A percentile compares a stretch with the other conserved stretches of the same genome.
Conservation (phyloP, 2,797 vertebrate genomes). For the Enteromius thamalakanensis region DNA sequence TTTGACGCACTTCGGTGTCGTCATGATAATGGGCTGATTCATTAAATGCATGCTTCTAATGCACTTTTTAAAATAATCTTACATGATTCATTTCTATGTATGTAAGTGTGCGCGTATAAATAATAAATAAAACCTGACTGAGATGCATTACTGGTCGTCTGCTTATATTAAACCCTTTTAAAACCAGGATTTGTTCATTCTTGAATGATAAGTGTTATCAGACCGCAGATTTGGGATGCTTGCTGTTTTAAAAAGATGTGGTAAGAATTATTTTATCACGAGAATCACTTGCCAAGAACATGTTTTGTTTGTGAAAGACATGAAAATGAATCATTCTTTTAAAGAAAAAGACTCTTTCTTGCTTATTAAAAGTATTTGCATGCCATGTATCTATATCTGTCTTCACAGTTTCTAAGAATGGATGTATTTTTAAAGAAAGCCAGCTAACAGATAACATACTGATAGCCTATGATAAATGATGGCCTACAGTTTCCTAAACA, state of each 20-base stretch:
- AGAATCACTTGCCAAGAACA: neutral
- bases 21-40: too few relatives aligned
- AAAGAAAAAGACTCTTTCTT: neutral
- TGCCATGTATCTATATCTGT: too few relatives aligned
- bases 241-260: neutral
- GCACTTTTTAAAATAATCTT: too few relatives aligned
- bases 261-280: neutral
- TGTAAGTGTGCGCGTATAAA: neutral
- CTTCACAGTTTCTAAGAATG: neutral
- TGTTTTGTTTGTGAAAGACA: neutral
- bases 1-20: neutral
- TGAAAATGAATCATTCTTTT: neutral
- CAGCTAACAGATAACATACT: too few relatives aligned
- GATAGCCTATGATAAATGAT: too few relatives aligned
- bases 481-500: neutral
- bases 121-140: too few relatives aligned
- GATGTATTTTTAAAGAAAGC: too few relatives aligned
- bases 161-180: neutral
- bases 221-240: neutral
- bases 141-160: too few relatives aligned
- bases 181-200: neutral
- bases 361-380: neutral
- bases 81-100: neutral
- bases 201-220: neutral
- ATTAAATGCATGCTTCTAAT: neutral